Evolutionary conservation across 2,113 vertebrate species (phyloP).

Genomic region (Anhinga rufa): DNA sequence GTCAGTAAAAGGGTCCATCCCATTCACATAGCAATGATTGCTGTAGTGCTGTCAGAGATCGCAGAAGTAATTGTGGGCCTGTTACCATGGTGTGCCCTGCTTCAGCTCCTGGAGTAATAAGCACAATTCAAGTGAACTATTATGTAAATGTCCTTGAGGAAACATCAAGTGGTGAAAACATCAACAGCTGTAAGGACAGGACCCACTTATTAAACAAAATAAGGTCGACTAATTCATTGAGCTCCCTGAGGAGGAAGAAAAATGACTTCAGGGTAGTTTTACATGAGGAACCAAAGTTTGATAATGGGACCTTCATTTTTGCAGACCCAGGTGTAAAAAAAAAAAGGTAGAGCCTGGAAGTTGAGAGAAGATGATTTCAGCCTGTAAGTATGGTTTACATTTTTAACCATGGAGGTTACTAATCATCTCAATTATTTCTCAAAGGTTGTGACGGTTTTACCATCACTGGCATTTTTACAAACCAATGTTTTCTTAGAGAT

Average conservation of each 20-base stretch:
- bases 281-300: not conserved
- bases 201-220: not conserved
- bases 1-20: not conserved
- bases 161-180: not conserved
- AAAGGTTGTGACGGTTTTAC: not conserved
- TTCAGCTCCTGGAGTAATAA: not conserved
- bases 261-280: not conserved
- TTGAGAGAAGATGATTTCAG: not conserved
- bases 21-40: not conserved
- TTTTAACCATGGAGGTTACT: not conserved
- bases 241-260: not conserved
- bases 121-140: not conserved
- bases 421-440: not conserved
- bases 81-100: not conserved
- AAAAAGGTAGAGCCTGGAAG: not conserved
- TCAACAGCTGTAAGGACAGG: not conserved
- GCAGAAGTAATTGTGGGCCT: not conserved
- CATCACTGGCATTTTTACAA: not conserved
- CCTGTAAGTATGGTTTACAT: not conserved
- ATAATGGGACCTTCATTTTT: not conserved
- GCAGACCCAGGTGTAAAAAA: not conserved
- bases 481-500: not conserved
- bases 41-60: not conserved
- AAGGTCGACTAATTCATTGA: not conserved
- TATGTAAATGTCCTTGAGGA: conserved; percentile 27